Evolutionary conservation across 2,888 invertebrate species (phyloP).

Genomic region (Slavum lentiscoides): DNA sequence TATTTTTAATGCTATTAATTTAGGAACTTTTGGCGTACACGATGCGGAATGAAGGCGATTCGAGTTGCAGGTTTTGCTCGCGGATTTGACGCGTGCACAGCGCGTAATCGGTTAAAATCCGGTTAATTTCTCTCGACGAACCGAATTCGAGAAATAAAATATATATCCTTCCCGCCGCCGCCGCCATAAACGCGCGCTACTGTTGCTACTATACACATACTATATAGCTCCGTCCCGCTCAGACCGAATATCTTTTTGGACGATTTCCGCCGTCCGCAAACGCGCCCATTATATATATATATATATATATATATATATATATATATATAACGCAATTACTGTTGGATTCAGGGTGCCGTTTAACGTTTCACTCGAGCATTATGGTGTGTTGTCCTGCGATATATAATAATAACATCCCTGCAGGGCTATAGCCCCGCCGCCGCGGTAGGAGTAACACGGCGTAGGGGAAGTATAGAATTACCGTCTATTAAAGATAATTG

Average conservation of each 20-base stretch:
- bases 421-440: conserved; percentile 11
- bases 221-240: no score
- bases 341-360: conserved; percentile 51
- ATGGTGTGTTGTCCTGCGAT: conserved; percentile 42
- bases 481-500: conserved; percentile 54
- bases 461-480: conserved; percentile 52
- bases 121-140: conserved; percentile 33
- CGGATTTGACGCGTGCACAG: not conserved
- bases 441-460: not conserved
- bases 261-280: conserved; percentile 37
- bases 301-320: conserved; percentile 15
- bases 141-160: conserved; percentile 35
- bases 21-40: no score
- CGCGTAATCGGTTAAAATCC: conserved; percentile 16
- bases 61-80: no score
- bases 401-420: conserved; percentile 47
- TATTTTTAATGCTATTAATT: no score
- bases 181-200: not conserved
- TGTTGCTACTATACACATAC: no score
- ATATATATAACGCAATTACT: conserved; percentile 42
- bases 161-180: not conserved
- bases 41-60: no score
- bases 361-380: conserved; percentile 52
- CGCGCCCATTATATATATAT: conserved; percentile 42
- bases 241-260: not conserved